Evolutionary conservation across 2,888 invertebrate genomes (phyloP), one percentile per base, ranked within the genome.

Genomic region (Oscheius sp.): DNA sequence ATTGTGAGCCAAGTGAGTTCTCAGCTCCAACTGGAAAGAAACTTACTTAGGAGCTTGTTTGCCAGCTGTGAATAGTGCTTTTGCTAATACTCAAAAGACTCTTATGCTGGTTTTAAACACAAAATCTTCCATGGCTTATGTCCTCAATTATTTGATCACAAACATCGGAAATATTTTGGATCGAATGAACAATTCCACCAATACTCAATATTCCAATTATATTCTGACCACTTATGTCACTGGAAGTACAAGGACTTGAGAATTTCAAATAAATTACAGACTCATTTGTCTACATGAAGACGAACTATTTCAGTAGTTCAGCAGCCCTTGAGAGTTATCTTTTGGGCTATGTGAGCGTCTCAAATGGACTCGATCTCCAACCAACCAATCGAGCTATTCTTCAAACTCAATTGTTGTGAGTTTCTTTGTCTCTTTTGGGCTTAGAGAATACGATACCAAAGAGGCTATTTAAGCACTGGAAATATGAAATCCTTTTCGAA

Each of bases 1-100:
- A 76, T 33, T 76, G 75, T 45, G 73, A 76, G 64, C 63, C 75
- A 0, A 65, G 74, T 72, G 50, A 64, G 48, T 20, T 2, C 34
- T 33, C 10, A 2, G 10, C 34, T 33, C n/a, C 23, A 31, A 12
- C n/a, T n/a, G n/a, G 15, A 23, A 52, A 25, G 29, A 5, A 3
- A 31, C 10, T 37, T 39, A 15, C 25, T 34, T 29, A 61, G 61
- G 45, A 61, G 8, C 29, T 1, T 61, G 61, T 29, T 23, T 42
- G 15, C 61, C 42, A 4, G 17, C 42, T 15, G 46, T 61, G 8
- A 15, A 61, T 17, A 37, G 45, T 17, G 45, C 37, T 17, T 39
- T 61, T 8, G 45, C 42, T 29, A 61, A 17, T 29, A 17, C 45
- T 29, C 23, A 39, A n/a, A 23, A 29, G 17, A 27, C 61, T 15